Base-by-base conservation (phyloP, 2,113 vertebrate species). In the Mixornis gularis region DNA sequence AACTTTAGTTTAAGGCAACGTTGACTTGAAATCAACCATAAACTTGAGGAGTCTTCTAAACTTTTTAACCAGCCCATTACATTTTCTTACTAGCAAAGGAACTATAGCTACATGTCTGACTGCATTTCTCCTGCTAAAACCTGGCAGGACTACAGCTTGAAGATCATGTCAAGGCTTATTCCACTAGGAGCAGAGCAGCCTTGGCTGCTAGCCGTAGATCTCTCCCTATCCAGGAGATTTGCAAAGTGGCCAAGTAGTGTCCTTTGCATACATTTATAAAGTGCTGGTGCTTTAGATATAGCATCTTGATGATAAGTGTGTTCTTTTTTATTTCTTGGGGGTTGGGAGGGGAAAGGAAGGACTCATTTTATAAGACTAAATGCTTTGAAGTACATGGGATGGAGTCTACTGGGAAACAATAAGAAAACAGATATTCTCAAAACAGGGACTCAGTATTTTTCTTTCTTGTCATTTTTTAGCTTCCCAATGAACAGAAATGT, bases 121-220 rank as follows among this genome's bases (percentile, higher is more conserved):
- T 77, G 55, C 22, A 59, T 84, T 84, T 71, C 21, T 89, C 10
- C 44, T 85, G 64, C 64, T 73, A 32, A 68, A 90, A 70, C 46
- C 89, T 95, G 71, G 53, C 74, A 92, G 51, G 44, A 63, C 90
- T 93, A 36, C 89, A 92, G 36, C 38, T 91, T 87, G 64, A 94
- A 78, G 74, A 94, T 94, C 84, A 46, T 86, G 92, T 96, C 94
- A 95, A 91, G 88, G 88, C 65, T 94, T 27, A 76, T 86, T 94
- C 69, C 36, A 36, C 56, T 68, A 76, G 91, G 90, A 95, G 73
- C 86, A 90, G 85, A 87, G n/a, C 86, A 95, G 63, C 90, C 90
- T 96, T 96, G 95, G 89, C 91, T 95, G 71, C 60, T 91, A 92
- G 72, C 79, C 48, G 81, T 77, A 88, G 40, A 71, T 93, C 82